phyloP scores from a whole-genome alignment of 2,113 vertebrate genomes.

The Picathartes gymnocephalus region DNA sequence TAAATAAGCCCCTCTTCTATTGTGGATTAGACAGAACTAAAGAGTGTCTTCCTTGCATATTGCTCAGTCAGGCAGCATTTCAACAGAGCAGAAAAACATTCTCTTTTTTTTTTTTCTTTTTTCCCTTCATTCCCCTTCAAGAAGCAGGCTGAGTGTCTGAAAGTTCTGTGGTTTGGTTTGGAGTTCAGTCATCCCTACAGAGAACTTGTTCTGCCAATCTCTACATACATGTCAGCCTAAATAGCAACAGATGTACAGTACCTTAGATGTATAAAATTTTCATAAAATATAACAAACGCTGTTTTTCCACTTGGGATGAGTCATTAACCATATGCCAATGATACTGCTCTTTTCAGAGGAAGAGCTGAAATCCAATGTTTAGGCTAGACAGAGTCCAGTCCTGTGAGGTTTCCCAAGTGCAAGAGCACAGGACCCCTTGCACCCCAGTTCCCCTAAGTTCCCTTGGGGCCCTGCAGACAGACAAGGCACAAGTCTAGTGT shows the following conservation, averaged over 20 bases:
- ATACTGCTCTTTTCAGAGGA: slow-evolving; percentile 60
- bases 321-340: slow-evolving; percentile 79
- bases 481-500: not conserved
- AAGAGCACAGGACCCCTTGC: not conserved
- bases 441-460: not conserved
- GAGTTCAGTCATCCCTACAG: slow-evolving; percentile 78
- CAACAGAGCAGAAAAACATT: slow-evolving; percentile 67
- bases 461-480: not conserved
- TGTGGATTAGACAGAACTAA: slow-evolving; percentile 4
- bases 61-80: slow-evolving; percentile 68
- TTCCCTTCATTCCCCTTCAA: slow-evolving; percentile 66
- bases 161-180: slow-evolving; percentile 81
- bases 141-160: slow-evolving; percentile 72
- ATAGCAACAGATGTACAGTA: slow-evolving; percentile 81
- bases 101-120: not conserved
- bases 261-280: slow-evolving; percentile 78
- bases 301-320: slow-evolving; percentile 80
- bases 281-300: slow-evolving; percentile 76
- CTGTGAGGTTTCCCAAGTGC: not conserved
- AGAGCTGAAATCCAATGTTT: slow-evolving; percentile 55
- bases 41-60: slow-evolving; percentile 44
- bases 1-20: slow-evolving; percentile 14
- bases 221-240: slow-evolving; percentile 82
- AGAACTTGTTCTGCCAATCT: slow-evolving; percentile 78
- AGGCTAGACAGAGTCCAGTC: not conserved